Percentiles rank a stretch among this genome's conserved stretches.
Evolutionary conservation across 2,888 invertebrate genomes (phyloP).

Genomic region (Hyppa rectilinea): DNA sequence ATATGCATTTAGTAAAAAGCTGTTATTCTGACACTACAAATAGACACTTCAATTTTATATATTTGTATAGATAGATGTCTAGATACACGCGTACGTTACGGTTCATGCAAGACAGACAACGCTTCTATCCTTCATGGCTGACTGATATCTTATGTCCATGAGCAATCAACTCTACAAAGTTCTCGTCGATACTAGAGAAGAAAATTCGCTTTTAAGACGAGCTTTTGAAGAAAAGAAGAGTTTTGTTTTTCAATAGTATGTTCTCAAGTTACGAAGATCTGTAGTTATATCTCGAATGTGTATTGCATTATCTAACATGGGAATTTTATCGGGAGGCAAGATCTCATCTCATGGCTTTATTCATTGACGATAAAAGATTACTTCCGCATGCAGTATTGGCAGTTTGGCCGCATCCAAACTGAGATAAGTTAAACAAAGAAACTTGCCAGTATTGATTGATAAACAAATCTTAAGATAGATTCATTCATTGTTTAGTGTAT

Average conservation of each 20-base stretch:
- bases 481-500: constrained; percentile 2
- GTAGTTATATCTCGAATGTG: neutral
- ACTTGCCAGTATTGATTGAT: neutral
- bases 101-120: neutral
- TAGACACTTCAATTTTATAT: too few relatives aligned
- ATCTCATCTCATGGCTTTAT: constrained; percentile 11
- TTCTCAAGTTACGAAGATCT: constrained; percentile 1
- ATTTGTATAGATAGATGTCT: too few relatives aligned
- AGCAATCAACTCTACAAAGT: neutral
- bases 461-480: constrained; percentile 5
- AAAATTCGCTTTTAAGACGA: neutral
- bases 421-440: constrained; percentile 17
- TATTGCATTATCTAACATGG: constrained; percentile 14
- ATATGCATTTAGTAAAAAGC: too few relatives aligned
- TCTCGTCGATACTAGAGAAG: neutral
- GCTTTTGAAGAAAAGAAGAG: too few relatives aligned
- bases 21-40: too few relatives aligned
- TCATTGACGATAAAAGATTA: constrained; percentile 23
- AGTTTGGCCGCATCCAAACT: neutral
- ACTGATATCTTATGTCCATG: neutral
- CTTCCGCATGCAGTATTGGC: constrained; percentile 20
- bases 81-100: neutral
- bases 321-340: constrained; percentile 22
- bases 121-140: neutral
- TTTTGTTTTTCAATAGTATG: neutral